These are phyloP conservation scores for Drosophila rufa DNA, from an alignment of 1,140 invertebrate species.

Conservation along the genomic window DNA sequence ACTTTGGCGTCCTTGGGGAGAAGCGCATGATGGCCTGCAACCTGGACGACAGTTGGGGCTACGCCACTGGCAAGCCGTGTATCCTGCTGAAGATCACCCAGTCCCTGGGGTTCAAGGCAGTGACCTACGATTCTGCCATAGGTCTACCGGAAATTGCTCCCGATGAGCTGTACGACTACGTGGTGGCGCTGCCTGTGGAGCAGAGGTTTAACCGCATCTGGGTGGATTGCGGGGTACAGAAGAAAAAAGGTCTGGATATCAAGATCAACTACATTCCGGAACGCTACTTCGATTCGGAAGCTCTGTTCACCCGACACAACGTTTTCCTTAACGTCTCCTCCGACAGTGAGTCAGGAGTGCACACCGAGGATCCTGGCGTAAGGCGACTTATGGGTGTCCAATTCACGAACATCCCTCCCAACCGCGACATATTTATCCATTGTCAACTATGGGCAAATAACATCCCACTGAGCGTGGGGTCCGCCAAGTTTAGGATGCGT, in stretches of 20 bases:
- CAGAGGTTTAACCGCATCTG: slow-evolving; percentile 52
- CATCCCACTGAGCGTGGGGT: slow-evolving; percentile 35
- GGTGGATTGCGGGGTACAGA: slow-evolving; percentile 26
- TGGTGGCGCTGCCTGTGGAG: slow-evolving; percentile 29
- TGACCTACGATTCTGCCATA: slow-evolving; percentile 35
- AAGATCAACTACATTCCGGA: slow-evolving; percentile 38
- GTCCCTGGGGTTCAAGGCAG: slow-evolving; percentile 34
- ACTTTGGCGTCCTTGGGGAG: slow-evolving; percentile 15
- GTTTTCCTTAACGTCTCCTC: slow-evolving; percentile 6
- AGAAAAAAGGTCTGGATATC: background rate
- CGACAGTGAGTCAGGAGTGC: slow-evolving; percentile 5
- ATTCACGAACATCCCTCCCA: slow-evolving; percentile 23
- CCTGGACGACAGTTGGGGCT: slow-evolving; percentile 53
- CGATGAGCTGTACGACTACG: slow-evolving; percentile 28
- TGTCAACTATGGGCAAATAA: slow-evolving; percentile 64
- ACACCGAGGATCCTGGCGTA: slow-evolving; percentile 12
- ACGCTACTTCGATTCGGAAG: slow-evolving; percentile 29
- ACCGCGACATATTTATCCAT: slow-evolving; percentile 9
- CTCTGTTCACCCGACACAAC: slow-evolving; percentile 21
- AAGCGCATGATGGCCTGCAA: slow-evolving; percentile 44
- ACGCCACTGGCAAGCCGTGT: slow-evolving; percentile 41
- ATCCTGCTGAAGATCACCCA: slow-evolving; percentile 58
- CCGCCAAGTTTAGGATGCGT: slow-evolving; percentile 25
- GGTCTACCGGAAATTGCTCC: slow-evolving; percentile 35
- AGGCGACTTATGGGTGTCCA: slow-evolving; percentile 45